Percentiles rank a stretch among this genome's conserved stretches.
Evolutionary conservation across 2,113 vertebrate genomes (phyloP).

Genomic region (Stomatorhinus ivindoensis): DNA sequence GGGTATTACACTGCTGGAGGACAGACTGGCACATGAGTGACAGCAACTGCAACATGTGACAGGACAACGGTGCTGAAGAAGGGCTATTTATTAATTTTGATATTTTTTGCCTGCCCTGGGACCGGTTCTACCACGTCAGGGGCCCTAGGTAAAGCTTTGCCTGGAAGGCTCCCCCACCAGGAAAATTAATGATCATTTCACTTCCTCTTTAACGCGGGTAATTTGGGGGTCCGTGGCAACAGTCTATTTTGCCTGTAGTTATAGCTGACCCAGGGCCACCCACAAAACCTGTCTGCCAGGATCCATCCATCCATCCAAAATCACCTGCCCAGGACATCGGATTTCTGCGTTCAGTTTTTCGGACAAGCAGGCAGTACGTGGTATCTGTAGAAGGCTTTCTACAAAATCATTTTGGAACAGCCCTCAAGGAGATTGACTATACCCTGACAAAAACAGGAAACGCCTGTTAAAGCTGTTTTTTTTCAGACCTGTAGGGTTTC

Average conservation of each 20-base stretch:
- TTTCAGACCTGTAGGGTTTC: background rate
- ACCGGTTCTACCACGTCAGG: background rate
- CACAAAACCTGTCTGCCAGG: background rate
- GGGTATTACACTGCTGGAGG: background rate
- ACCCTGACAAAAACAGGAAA: background rate
- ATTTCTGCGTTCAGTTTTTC: background rate
- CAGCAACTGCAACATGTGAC: background rate
- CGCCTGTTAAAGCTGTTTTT: background rate
- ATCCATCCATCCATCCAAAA: too few species aligned
- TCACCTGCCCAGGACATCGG: background rate
- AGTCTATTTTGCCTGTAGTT: background rate
- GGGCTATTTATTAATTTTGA: background rate
- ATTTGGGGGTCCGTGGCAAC: background rate
- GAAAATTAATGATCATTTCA: background rate
- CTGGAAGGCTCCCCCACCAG: background rate
- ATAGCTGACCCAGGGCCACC: background rate
- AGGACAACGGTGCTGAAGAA: background rate
- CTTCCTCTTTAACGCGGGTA: background rate
- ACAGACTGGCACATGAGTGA: background rate
- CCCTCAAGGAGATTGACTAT: background rate
- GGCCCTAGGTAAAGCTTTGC: background rate
- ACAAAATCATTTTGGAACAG: background rate
- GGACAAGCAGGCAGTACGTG: too few species aligned
- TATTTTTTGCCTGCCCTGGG: background rate
- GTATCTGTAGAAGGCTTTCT: background rate